Base-by-base conservation (phyloP, 2,113 vertebrate species). In the Haemorhous mexicanus region DNA sequence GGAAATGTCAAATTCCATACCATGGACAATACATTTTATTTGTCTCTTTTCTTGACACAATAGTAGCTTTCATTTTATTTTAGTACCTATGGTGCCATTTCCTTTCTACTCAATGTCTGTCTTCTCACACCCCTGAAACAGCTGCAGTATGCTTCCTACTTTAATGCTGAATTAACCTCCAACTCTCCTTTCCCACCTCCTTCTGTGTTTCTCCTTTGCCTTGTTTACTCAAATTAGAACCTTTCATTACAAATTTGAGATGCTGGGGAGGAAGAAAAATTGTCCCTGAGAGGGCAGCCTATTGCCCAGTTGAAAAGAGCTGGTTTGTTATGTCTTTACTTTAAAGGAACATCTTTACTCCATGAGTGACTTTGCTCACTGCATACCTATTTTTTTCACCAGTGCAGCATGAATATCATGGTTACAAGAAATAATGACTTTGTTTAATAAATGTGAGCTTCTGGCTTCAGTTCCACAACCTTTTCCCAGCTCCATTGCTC, bases 121-220 rank as follows among this genome's bases (percentile, higher is more conserved):
- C 35, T 52, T 50, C 59, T 94, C 69, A 67, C 79, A 75, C 41
- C 49, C 55, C 88, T 63, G 64, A 75, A 84, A 78, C 10, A 74
- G 16, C 64, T 81, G 11, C 22, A 32, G 41, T 22, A 33, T 56
- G 21, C 46, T 74, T 81, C 0, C 0, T 22, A 52, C 8, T 52
- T 89, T 44, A 55, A 37, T 12, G n/a, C 39, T 68, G n/a, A 87
- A 75, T 89, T 91, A 61, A 92, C 37, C 58, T 87, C 50, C 20
- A 76, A 1, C 53, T 82, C 79, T 61, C 27, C 30, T 28, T 70
- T 90, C 52, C 28, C 23, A 72, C n/a, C 49, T 67, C 61, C 28
- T 87, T 22, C 14, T 58, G 10, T 44, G 9, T 66, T 88, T 67
- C 63, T 77, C 19, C 61, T 78, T 84, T 84, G 30, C 39, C 52